These are phyloP conservation scores for Amorpha juglandis DNA, from an alignment of 2,888 invertebrate species.

Conservation along the genomic window DNA sequence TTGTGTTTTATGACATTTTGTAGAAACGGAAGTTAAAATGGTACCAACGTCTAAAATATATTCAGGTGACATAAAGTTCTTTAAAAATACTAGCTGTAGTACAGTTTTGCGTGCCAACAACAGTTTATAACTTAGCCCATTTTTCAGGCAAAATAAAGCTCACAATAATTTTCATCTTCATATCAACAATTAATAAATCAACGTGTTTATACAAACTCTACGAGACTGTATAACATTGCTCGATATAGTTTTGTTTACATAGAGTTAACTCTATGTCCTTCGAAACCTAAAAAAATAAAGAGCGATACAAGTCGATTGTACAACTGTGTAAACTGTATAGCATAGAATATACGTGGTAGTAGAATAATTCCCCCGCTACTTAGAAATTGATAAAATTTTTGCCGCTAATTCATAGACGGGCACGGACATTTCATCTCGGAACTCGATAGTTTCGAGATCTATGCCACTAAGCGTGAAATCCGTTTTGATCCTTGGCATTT, in stretches of 20 bases:
- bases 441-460: background rate
- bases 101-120: constrained; percentile 12
- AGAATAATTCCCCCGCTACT: background rate
- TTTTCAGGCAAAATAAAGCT: background rate
- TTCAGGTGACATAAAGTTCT: constrained; percentile 10
- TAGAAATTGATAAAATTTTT: background rate
- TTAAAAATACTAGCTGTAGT: background rate
- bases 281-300: too few relatives aligned
- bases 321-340: too few relatives aligned
- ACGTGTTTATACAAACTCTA: background rate
- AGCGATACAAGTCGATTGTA: too few relatives aligned
- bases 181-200: background rate
- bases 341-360: background rate
- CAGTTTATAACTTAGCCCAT: constrained; percentile 1
- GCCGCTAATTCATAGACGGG: background rate
- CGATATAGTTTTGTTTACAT: too few relatives aligned
- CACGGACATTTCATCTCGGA: background rate
- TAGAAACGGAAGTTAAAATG: constrained; percentile 31
- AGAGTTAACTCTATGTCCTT: too few relatives aligned
- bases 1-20: constrained; percentile 1
- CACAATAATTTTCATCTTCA: background rate
- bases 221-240: too few relatives aligned
- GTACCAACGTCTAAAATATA: constrained; percentile 10
- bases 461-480: background rate
- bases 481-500: background rate